A percentile compares a stretch with the other conserved stretches of the same genome.
Evolutionary conservation across 2,113 vertebrate genomes (phyloP).

Genomic region (Phylloscopus whistleri): DNA sequence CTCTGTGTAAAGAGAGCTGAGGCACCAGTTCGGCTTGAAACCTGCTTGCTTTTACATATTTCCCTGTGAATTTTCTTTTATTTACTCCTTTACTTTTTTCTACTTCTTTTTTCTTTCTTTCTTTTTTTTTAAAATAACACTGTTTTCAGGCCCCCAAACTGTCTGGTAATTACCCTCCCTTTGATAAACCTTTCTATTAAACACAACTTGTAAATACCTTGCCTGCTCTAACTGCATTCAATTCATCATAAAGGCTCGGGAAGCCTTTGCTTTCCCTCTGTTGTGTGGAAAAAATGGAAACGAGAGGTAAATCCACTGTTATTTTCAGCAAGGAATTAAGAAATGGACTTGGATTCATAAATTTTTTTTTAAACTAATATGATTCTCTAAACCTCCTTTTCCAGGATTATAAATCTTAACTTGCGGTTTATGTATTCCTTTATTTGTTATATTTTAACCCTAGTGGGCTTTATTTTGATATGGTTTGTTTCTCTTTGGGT

Average conservation of each 20-base stretch:
- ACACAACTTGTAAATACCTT: conserved; percentile 28
- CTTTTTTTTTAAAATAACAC: not conserved
- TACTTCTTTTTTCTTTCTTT: not conserved
- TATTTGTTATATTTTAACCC: not conserved
- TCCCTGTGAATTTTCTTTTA: not conserved
- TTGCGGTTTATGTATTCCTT: not conserved
- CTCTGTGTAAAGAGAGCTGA: not conserved
- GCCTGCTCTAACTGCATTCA: not conserved
- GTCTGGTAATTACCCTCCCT: conserved; percentile 16
- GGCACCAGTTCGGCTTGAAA: not conserved
- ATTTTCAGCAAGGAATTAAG: not conserved
- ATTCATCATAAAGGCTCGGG: not conserved
- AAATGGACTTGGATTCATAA: not conserved
- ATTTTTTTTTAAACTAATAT: not conserved
- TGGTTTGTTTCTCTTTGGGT: no score
- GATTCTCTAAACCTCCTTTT: not conserved
- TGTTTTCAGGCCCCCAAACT: not conserved
- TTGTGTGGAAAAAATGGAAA: not conserved
- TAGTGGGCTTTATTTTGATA: not conserved
- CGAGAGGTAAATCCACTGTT: not conserved
- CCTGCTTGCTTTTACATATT: not conserved
- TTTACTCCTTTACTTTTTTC: not conserved
- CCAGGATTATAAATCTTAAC: not conserved
- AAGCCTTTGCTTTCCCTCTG: not conserved
- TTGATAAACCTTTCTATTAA: conserved; percentile 43